A percentile compares a stretch with the other conserved stretches of the same genome.
Evolutionary conservation across 2,113 vertebrate genomes (phyloP).

Genomic region (Blennius ocellaris): DNA sequence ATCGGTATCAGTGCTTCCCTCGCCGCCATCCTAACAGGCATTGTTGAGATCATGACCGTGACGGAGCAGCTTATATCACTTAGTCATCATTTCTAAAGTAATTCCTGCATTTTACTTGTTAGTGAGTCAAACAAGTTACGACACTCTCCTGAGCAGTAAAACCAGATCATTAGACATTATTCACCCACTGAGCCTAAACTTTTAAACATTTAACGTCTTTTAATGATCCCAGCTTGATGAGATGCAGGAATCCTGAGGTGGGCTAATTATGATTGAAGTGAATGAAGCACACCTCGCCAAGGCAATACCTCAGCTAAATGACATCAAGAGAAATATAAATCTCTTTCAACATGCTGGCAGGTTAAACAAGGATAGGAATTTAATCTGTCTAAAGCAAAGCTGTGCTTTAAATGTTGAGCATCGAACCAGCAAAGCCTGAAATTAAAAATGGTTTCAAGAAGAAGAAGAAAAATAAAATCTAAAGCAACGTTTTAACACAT

Average conservation of each 20-base stretch:
- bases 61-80: slow-evolving; percentile 42
- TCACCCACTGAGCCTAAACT: slow-evolving; percentile 5
- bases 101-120: slow-evolving; percentile 35
- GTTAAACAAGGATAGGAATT: not conserved
- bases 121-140: slow-evolving; percentile 16
- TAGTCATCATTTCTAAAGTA: slow-evolving; percentile 40
- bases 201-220: slow-evolving; percentile 8
- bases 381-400: not conserved
- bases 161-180: slow-evolving; percentile 4
- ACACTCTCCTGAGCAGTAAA: not conserved
- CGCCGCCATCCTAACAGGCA: not conserved
- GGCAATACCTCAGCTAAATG: not conserved
- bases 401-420: slow-evolving; percentile 2
- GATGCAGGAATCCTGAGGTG: not conserved
- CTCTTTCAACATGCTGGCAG: not conserved
- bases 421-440: slow-evolving; percentile 1
- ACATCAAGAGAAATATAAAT: not conserved
- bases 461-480: not conserved
- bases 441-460: not conserved
- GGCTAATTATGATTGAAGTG: slow-evolving; percentile 11
- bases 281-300: slow-evolving; percentile 10
- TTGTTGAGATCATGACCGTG: slow-evolving; percentile 34
- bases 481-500: not conserved
- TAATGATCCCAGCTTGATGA: not conserved
- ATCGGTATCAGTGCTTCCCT: too few species aligned